These are phyloP conservation scores for Drosophila emarginata DNA, from an alignment of 2,888 invertebrate species.

Conservation along the genomic window DNA sequence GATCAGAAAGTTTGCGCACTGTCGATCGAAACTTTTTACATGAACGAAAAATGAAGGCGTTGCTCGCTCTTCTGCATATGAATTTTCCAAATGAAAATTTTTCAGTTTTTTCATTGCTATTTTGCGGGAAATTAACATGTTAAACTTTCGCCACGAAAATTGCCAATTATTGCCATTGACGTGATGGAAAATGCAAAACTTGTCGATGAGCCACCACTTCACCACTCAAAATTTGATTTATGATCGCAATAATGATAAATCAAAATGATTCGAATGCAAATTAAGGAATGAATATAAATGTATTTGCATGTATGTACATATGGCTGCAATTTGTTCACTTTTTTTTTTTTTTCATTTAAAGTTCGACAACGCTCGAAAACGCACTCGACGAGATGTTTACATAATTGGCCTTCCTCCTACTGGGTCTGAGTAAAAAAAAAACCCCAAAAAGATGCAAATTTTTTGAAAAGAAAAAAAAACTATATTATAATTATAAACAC, in stretches of 20 bases:
- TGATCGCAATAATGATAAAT: conserved; percentile 32
- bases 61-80: background rate
- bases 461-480: background rate
- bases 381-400: conserved; percentile 42
- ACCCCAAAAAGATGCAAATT: conserved; percentile 8
- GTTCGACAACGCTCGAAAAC: conserved; percentile 37
- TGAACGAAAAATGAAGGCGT: background rate
- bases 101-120: background rate
- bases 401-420: conserved; percentile 40
- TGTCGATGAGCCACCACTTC: background rate
- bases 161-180: conserved; percentile 11
- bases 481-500: conserved; percentile 20
- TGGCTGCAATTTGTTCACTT: conserved; percentile 35
- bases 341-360: background rate
- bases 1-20: conserved; percentile 7
- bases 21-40: background rate
- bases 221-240: conserved; percentile 27
- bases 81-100: background rate
- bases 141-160: background rate
- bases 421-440: background rate
- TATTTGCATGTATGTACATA: conserved; percentile 1
- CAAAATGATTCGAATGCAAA: conserved; percentile 11
- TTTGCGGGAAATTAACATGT: background rate
- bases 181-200: background rate
- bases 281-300: too few species aligned